Evolutionary conservation across 2,113 vertebrate genomes (phyloP), one percentile per base, ranked within the genome.

Genomic region (Lota lota): DNA sequence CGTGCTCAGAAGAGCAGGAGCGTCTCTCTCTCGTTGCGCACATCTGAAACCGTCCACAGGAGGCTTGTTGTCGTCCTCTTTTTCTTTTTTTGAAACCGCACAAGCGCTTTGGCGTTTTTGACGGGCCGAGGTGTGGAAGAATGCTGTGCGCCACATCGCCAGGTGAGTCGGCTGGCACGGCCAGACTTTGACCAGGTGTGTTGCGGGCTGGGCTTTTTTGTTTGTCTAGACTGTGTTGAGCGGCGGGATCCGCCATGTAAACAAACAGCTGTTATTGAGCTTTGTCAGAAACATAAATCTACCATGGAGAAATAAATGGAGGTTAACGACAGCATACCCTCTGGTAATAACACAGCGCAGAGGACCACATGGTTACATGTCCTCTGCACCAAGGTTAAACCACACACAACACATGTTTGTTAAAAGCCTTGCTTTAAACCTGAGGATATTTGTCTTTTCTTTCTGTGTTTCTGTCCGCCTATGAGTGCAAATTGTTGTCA

Each of bases 71-170:
- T 47, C 40, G 40, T 47, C 40, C 40, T 47, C 40, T 47, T 47
- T 47, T 47, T 14, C 40, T 58, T 83, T 58, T 69, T 71, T 12
- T 12, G 7, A 47, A 47, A 73, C 73, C 74, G 81, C 74, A 79
- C 67, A 33, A 80, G 75, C 66, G 61, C 75, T 84, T 82, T 71
- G 67, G 53, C 24, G 73, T 66, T 60, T 60, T 69, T 72, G 79
- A 78, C 76, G 69, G 83, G 83, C 79, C 85, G 85, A 85, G 84
- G 81, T 83, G 85, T 77, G 72, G 73, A 82, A 90, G 59, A 92
- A 91, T 93, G 90, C 87, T 90, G 85, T 92, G 90, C 59, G 77
- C 91, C 85, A 90, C 80, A 77, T 89, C 91, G 76, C 78, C 80
- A 90, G 89, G 89, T 94, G 85, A 93, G 88, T 88, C 80, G 80